These are phyloP conservation scores for Eupithecia subfuscata DNA, from an alignment of 2,888 invertebrate species.

Conservation along the genomic window DNA sequence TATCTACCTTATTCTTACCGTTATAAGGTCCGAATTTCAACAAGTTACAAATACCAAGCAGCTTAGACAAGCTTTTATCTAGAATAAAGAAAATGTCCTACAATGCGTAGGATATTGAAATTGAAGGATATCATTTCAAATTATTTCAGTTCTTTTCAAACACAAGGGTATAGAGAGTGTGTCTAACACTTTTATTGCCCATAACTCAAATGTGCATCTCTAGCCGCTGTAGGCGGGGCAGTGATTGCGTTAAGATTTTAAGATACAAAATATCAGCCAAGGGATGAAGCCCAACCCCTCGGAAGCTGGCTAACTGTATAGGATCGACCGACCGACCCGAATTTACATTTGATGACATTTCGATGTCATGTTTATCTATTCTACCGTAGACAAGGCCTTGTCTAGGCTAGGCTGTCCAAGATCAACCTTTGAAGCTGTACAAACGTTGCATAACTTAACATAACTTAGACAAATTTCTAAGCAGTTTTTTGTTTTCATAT, in stretches of 20 bases:
- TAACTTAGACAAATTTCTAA: background rate
- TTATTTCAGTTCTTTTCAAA: background rate
- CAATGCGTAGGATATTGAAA: background rate
- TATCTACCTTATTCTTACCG: background rate
- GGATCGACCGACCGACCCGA: background rate
- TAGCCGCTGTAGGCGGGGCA: background rate
- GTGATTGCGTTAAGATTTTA: background rate
- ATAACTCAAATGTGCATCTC: background rate
- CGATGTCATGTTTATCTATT: background rate
- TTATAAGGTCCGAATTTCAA: background rate
- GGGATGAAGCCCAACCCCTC: background rate
- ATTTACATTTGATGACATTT: background rate
- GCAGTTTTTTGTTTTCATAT: background rate
- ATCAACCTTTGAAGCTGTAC: background rate
- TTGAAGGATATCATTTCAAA: background rate
- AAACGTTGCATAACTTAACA: background rate
- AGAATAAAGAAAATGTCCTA: background rate
- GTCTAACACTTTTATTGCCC: background rate
- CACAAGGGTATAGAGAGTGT: background rate
- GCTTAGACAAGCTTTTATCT: background rate
- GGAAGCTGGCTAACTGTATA: background rate
- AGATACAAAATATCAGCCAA: background rate
- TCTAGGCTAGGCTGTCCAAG: background rate
- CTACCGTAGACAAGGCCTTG: background rate
- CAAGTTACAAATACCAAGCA: conserved; percentile 3